Evolutionary conservation across 2,113 vertebrate genomes (phyloP), one percentile per base, ranked within the genome.

Genomic region (Thinocorus orbignyianus): DNA sequence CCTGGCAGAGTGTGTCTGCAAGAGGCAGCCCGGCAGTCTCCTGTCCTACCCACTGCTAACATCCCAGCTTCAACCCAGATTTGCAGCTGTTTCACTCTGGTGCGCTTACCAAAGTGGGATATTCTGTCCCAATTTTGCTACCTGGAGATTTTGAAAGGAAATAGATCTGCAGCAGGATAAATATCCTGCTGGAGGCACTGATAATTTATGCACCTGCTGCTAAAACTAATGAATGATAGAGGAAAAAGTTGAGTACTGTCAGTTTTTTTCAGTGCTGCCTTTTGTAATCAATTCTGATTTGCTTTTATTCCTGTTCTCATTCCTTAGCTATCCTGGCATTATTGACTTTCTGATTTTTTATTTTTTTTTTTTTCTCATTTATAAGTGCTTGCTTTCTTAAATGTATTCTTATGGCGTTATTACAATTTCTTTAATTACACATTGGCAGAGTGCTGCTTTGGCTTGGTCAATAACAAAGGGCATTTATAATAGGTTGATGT

Each of bases 381-480:
- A 33, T 69, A 77, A 88, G n/a, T 7, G 18, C 49, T 81, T 92
- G 25, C 35, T 94, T 81, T 84, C 65, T 92, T 71, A 87, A 72
- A 73, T 71, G 23, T 48, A n/a, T 91, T 81, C 77, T 71, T 73
- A 69, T 13, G 55, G 49, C 49, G 51, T 82, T 78, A 55, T 86
- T 90, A 39, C 57, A 41, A 10, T 90, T 93, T 68, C 73, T 95
- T 95, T 96, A 96, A 96, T 96, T 96, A 80, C 86, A 74, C 18
- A 4, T 80, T 81, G 90, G 31, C 93, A 70, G 68, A 71, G 48
- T 42, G 73, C 73, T 95, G 57, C 78, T 93, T 83, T 93, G 72
- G 35, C 78, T 94, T 93, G 87, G 86, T 95, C 95, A 90, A 17
- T 92, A 91, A 80, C 0, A 0, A 86, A 89, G 93, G 85, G 39